Evolutionary conservation across 1,140 invertebrate genomes (phyloP), one percentile per base, ranked within the genome.

Genomic region (Ditylenchus dipsaci): DNA sequence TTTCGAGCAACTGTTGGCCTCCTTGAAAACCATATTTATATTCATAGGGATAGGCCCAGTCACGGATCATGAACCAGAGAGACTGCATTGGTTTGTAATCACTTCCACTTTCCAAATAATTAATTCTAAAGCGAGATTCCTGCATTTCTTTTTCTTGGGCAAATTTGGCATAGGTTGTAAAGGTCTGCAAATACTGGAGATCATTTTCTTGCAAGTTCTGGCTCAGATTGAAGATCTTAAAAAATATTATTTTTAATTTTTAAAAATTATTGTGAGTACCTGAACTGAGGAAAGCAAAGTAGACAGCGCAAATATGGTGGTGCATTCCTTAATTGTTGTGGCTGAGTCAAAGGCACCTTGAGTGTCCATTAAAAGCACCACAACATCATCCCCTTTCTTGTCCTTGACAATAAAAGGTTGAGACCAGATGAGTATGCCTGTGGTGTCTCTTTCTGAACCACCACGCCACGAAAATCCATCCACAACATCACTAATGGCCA

Each of bases 1-100:
- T 88, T 73, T 93, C 88, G 3, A 98, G 85, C 38, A 98, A 90
- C 76, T 88, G 86, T 71, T 89, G 86, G 0, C 96, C 96, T 17
- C 96, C 96, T 0, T 90, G 85, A 0, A 89, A 87, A 0, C 96
- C 96, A 85, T 95, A 99, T 7, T 89, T 85, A 13, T 91, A 90
- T 84, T 99, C 95, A 84, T 98, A 98, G 0, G 95, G 94, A 84
- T 92, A 97, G 84, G 92, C 91, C 95, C 95, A 99, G 85, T 98
- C 95, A 65, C 95, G 86, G 0, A 99, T 90, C 7, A 98, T 87
- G 85, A 99, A 98, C 79, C 93, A 89, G 38, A 99, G 86, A 78
- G 90, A 88, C 86, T 98, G 75, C 82, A 82, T 1, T 68, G 62
- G 38, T 17, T 21, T 56, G 3, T 29, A 23, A 43, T 23, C 53